Conservation (phyloP, 2,113 vertebrate species). For the Lophotis ruficrista region DNA sequence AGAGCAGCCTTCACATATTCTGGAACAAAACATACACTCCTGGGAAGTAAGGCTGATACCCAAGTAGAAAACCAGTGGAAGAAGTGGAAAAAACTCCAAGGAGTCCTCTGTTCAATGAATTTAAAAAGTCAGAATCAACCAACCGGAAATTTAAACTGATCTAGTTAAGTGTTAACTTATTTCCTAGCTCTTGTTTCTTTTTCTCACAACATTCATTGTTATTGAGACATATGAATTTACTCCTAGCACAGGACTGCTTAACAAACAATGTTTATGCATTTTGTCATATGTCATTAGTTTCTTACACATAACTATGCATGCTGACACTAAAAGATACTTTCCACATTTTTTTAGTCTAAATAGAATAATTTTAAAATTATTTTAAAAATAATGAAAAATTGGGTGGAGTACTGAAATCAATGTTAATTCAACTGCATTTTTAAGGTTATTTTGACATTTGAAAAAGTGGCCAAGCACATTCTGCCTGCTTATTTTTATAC, state of each 20-base stretch:
- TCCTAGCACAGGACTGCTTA: background rate
- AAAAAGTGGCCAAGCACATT: conserved; percentile 27
- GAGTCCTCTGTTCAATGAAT: background rate
- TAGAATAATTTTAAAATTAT: background rate
- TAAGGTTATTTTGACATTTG: background rate
- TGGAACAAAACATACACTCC: background rate
- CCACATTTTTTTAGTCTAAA: background rate
- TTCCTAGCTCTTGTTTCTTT: background rate
- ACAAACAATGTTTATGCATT: background rate
- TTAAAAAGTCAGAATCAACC: background rate
- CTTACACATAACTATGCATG: background rate
- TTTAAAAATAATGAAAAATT: background rate
- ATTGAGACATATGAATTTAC: background rate
- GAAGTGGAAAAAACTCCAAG: background rate
- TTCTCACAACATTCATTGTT: background rate
- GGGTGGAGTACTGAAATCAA: background rate
- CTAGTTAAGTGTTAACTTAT: background rate
- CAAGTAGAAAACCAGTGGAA: background rate
- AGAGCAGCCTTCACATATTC: background rate
- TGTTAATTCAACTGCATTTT: background rate
- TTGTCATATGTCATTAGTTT: background rate
- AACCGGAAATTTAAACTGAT: background rate
- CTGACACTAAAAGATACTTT: background rate
- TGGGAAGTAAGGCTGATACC: background rate
- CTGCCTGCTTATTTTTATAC: conserved; percentile 25